phyloP scores from a whole-genome alignment of 2,113 vertebrate species.

The Campylomormyrus numenius region DNA sequence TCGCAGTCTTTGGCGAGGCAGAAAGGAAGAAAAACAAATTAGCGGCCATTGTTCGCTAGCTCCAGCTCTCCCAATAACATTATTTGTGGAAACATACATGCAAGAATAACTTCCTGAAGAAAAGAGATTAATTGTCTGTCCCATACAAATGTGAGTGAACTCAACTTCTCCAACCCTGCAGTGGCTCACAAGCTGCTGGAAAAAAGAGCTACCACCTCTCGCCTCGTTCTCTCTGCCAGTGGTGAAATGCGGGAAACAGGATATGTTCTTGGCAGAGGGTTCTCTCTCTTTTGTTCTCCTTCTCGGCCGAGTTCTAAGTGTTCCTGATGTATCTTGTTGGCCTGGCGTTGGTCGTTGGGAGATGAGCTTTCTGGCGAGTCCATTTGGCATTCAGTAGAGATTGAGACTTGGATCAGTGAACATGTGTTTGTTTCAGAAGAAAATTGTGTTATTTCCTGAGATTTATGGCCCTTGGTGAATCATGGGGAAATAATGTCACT shows the following conservation, averaged over 20 bases:
- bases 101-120: conserved; percentile 73
- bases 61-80: conserved; percentile 61
- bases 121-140: conserved; percentile 50
- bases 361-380: not conserved
- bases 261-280: conserved; percentile 22
- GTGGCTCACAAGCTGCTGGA: conserved; percentile 32
- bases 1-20: conserved; percentile 55
- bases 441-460: not conserved
- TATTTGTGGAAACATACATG: conserved; percentile 70
- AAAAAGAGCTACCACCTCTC: conserved; percentile 28
- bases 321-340: not conserved
- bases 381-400: not conserved
- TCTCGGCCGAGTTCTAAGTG: not conserved
- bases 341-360: not conserved
- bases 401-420: not conserved
- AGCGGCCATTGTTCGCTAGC: conserved; percentile 56
- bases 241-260: conserved; percentile 37
- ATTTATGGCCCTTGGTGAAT: not conserved
- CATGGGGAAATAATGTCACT: not conserved
- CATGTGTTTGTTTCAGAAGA: not conserved
- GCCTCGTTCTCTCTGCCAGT: conserved; percentile 15
- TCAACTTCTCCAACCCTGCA: not conserved
- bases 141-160: conserved; percentile 25
- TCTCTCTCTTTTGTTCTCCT: not conserved
- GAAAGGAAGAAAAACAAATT: conserved; percentile 66